phyloP scores from a whole-genome alignment of 2,888 invertebrate genomes.

The Ectropis crepuscularia region DNA sequence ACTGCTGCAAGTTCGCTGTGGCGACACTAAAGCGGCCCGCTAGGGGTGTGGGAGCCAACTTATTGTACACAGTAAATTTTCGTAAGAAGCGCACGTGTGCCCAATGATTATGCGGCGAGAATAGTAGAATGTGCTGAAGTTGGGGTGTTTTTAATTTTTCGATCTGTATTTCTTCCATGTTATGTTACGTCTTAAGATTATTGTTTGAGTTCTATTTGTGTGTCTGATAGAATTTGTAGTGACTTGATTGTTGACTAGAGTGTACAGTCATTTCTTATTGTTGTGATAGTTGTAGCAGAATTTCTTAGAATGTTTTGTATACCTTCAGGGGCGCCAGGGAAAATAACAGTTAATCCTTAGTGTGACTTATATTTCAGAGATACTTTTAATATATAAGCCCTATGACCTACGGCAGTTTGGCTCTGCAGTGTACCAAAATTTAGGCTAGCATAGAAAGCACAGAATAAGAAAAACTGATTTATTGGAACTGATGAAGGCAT shows the following conservation, averaged over 20 bases:
- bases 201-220: neutral
- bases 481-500: too few species aligned
- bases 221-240: neutral
- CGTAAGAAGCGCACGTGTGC: constrained; percentile 70
- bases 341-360: too few species aligned
- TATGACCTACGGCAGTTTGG: too few species aligned
- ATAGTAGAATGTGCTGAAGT: constrained; percentile 52
- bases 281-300: too few species aligned
- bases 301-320: too few species aligned
- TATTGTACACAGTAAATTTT: constrained; percentile 77
- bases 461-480: too few species aligned
- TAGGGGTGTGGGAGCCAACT: constrained; percentile 56
- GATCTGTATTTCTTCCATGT: constrained; percentile 10
- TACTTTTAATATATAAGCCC: too few species aligned
- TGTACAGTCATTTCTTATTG: too few species aligned
- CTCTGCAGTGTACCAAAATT: too few species aligned
- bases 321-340: too few species aligned
- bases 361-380: too few species aligned
- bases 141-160: constrained; percentile 30
- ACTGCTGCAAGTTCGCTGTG: constrained; percentile 34
- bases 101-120: constrained; percentile 61
- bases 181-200: neutral
- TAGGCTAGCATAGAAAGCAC: too few species aligned
- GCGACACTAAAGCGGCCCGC: constrained; percentile 38
- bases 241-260: neutral